Conservation (phyloP, 2,797 vertebrate genomes). For the Lacerta agilis region DNA sequence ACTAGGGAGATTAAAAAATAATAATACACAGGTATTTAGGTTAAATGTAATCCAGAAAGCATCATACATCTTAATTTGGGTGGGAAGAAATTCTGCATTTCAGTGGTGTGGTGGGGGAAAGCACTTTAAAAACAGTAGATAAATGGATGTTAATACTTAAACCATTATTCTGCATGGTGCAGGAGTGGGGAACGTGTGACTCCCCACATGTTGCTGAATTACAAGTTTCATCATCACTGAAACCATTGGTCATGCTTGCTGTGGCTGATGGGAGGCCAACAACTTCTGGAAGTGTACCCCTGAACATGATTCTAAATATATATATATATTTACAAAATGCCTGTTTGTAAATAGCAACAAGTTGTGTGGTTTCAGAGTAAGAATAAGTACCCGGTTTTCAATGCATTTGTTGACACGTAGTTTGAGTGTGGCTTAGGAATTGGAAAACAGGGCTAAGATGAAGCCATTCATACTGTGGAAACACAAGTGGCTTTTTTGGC, state of each 20-base stretch:
- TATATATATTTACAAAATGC: background rate
- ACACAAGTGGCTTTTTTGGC: slow-evolving; percentile 55
- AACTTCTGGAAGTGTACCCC: too few species aligned
- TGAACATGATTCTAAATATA: background rate
- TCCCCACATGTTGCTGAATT: too few species aligned
- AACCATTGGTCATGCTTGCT: too few species aligned
- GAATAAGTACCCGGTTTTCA: slow-evolving; percentile 48
- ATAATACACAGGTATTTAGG: background rate
- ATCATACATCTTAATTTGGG: background rate
- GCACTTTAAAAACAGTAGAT: background rate
- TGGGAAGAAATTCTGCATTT: background rate
- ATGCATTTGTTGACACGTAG: slow-evolving; percentile 39
- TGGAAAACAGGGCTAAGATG: slow-evolving; percentile 58
- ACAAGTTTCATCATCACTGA: too few species aligned
- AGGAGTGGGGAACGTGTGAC: background rate
- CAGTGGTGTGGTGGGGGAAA: background rate
- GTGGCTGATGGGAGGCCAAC: too few species aligned
- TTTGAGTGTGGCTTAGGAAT: slow-evolving; percentile 58
- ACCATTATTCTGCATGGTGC: background rate
- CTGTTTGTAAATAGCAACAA: slow-evolving; percentile 36
- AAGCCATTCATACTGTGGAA: slow-evolving; percentile 57
- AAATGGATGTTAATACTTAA: background rate
- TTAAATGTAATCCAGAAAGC: background rate
- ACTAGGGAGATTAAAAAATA: background rate
- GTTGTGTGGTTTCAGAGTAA: slow-evolving; percentile 38